Base-by-base conservation (phyloP, 1,140 invertebrate genomes). In the Cydia splendana region DNA sequence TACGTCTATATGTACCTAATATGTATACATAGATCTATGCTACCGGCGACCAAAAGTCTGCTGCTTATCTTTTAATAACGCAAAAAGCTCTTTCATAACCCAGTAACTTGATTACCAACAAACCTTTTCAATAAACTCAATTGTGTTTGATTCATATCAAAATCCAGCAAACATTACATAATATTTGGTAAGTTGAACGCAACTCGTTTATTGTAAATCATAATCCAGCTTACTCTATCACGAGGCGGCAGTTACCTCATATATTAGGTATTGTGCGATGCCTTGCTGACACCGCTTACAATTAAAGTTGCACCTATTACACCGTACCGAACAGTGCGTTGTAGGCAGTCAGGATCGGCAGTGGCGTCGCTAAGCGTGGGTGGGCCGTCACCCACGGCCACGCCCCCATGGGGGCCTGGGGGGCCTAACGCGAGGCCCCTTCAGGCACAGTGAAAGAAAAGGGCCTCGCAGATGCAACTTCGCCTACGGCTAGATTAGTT, bases 201-300 rank as follows among this genome's bases (percentile, higher is more conserved):
- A 57, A 57, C n/a, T 24, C 57, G 20, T 20, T 62, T 62, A 62
- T 62, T 10, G 67, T 71, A 71, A 71, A 71, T 71, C 67, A 71
- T 71, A 71, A 67, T 34, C 15, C 30, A 34, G 30, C 34, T 71
- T 71, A 71, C 67, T 18, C 67, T 71, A 71, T 71, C 67, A 71
- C 67, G 67, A 71, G 34, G 15, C 15, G 28, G 48, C n/a, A 18
- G 67, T 38, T 71, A 38, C 30, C 18, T 71, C 67, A 38, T 71
- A 45, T 45, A 38, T 38, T 9, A 38, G 34, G 38, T 45, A 71
- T 71, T 71, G 67, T 71, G 38, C 67, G 30, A 38, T 20, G 30
- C 20, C 65, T 34, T 45, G 18, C 67, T 38, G 30, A 18, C 67
- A 38, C 67, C 67, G 67, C 67, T 71, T 71, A 71, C 30, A 45